Evolutionary conservation across 2,113 vertebrate genomes (phyloP).

Genomic region (Podilymbus podiceps): DNA sequence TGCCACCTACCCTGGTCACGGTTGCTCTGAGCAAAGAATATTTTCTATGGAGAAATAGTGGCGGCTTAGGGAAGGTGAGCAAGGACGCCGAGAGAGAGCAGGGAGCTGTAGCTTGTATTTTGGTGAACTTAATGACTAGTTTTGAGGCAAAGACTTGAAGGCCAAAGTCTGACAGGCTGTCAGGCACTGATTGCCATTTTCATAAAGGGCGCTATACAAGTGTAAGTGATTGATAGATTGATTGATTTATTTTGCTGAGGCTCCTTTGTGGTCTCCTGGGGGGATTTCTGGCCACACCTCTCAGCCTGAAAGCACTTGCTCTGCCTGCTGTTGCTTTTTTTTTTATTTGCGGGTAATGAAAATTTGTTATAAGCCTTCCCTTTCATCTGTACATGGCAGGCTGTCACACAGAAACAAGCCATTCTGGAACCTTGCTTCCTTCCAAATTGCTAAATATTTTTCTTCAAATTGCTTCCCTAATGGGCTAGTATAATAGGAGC

Average conservation of each 20-base stretch:
- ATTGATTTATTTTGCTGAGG: conserved; percentile 81
- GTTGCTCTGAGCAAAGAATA: not conserved
- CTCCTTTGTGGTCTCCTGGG: conserved; percentile 78
- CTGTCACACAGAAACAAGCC: conserved; percentile 79
- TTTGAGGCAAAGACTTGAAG: conserved; percentile 67
- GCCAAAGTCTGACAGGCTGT: conserved; percentile 75
- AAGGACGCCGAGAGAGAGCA: not conserved
- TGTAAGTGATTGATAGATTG: conserved; percentile 76
- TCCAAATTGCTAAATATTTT: conserved; percentile 83
- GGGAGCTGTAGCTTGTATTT: conserved; percentile 52
- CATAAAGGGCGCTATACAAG: conserved; percentile 69
- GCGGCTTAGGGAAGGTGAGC: conserved; percentile 44
- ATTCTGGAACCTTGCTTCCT: conserved; percentile 76
- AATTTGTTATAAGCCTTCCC: conserved; percentile 80
- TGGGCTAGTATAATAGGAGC: conserved; percentile 78
- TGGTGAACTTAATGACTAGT: conserved; percentile 68
- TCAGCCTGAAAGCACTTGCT: conserved; percentile 76
- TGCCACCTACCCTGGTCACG: not conserved
- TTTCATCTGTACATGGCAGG: conserved; percentile 81
- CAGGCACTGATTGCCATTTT: conserved; percentile 76
- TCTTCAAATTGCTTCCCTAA: conserved; percentile 83
- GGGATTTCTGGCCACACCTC: conserved; percentile 79
- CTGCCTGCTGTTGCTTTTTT: conserved; percentile 80
- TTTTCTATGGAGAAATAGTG: not conserved
- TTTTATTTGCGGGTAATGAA: conserved; percentile 77